Base-by-base conservation (phyloP, 2,888 invertebrate species). In the Piscicola geometra region DNA sequence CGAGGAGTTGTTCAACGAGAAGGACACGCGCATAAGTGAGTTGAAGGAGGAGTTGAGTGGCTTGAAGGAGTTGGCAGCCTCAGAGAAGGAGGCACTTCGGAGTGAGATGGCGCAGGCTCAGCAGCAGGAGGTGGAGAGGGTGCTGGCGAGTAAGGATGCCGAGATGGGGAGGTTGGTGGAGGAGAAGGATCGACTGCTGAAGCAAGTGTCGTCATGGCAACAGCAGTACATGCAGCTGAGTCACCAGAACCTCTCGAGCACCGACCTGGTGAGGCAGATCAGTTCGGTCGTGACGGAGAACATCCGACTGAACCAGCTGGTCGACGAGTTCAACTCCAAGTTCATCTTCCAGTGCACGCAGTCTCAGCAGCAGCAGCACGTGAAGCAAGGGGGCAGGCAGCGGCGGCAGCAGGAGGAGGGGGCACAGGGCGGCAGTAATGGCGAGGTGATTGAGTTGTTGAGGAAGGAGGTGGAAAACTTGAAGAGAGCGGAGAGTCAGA, bases 1-100 rank as follows among this genome's bases (percentile, higher is more conserved):
- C 32, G 64, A 28, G 12, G 35, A 73, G 28, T 25, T 60, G n/a
- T 73, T 73, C 36, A 21, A 77, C 21, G 78, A 79, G 50, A 75
- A 81, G n/a, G 79, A 79, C 41, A 69, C 76, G 21, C 78, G 80
- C 70, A 76, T 82, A 30, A 76, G 76, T 28, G 78, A 78, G 1
- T 79, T 81, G 74, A 78, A 79, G 68, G 77, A 80, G 25, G 81
- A 82, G 75, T 77, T 81, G 30, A 35, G 71, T 21, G 75, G 77
- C n/a, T 60, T 81, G 35, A 81, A 79, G 73, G 75, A 71, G 32
- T 77, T 79, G 76, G 76, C 50, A 28, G 76, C 71, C 35, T 30
- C 15, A 21, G 68, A 77, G 28, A 67, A 28, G 18, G 66, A 76
- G 47, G 69, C 25, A 21, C 25, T 69, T 3, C 66, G 70, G 32